Evolutionary conservation across 2,113 vertebrate genomes (phyloP).

Genomic region (Chaenogobius annularis): DNA sequence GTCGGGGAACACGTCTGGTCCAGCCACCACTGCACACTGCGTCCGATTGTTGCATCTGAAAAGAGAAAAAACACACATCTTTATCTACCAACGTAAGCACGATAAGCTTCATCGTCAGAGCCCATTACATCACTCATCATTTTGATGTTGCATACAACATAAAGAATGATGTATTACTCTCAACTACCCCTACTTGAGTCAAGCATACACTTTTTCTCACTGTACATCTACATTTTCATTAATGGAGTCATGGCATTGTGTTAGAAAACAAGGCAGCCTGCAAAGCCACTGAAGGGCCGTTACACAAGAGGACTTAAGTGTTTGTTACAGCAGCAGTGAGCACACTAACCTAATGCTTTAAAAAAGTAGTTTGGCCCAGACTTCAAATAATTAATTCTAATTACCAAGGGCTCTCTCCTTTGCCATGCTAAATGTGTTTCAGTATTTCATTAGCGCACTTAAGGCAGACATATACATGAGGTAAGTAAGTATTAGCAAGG

Average conservation of each 20-base stretch:
- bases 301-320: constrained; percentile 32
- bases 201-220: constrained; percentile 24
- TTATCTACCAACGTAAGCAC: not conserved
- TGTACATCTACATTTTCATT: constrained; percentile 33
- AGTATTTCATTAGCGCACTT: constrained; percentile 47
- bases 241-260: constrained; percentile 36
- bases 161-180: constrained; percentile 10
- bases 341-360: constrained; percentile 56
- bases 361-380: constrained; percentile 57
- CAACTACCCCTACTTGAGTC: constrained; percentile 15
- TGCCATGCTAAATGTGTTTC: constrained; percentile 65
- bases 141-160: not conserved
- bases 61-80: constrained; percentile 6
- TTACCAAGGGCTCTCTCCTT: constrained; percentile 60
- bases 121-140: not conserved
- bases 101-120: not conserved
- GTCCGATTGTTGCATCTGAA: constrained; percentile 83
- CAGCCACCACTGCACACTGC: constrained; percentile 91
- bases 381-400: constrained; percentile 70
- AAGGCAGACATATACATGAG: constrained; percentile 3
- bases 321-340: not conserved
- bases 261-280: constrained; percentile 23
- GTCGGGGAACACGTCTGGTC: constrained; percentile 96
- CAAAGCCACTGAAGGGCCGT: constrained; percentile 26
- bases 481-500: not conserved